These are phyloP conservation scores for Eupleurogrammus muticus DNA, from an alignment of 2,797 vertebrate genomes.

Conservation along the genomic window DNA sequence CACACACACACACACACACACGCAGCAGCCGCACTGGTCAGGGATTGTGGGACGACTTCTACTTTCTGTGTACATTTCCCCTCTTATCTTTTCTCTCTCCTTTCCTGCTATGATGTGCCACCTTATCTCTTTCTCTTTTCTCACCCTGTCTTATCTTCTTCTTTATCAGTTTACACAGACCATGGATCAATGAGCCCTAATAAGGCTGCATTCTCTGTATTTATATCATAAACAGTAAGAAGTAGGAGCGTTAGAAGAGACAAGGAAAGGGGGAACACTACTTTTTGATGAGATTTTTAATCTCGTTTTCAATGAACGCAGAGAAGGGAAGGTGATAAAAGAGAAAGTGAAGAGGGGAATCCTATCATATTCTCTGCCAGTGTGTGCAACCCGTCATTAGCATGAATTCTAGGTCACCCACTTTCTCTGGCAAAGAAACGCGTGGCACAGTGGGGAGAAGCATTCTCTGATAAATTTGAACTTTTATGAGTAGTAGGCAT, in stretches of 20 bases:
- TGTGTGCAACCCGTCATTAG: conserved; percentile 76
- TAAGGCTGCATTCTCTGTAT: conserved; percentile 27
- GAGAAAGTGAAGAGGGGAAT: conserved; percentile 70
- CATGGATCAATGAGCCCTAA: conserved; percentile 41
- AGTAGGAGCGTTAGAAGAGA: conserved; percentile 11
- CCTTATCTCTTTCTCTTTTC: not conserved
- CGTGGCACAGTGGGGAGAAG: conserved; percentile 67
- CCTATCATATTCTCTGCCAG: conserved; percentile 71
- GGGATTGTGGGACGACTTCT: conserved; percentile 41
- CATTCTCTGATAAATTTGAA: conserved; percentile 66
- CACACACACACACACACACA: conserved; percentile 33
- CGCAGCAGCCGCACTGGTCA: conserved; percentile 19
- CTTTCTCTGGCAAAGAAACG: conserved; percentile 77
- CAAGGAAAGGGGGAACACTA: not conserved
- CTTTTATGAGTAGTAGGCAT: conserved; percentile 22
- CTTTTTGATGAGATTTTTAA: conserved; percentile 22
- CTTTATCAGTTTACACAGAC: conserved; percentile 19
- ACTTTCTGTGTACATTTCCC: conserved; percentile 19
- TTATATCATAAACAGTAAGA: conserved; percentile 24
- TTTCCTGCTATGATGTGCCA: not conserved
- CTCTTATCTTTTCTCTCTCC: conserved; percentile 10
- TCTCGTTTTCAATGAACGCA: conserved; percentile 41
- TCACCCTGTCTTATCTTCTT: conserved; percentile 23
- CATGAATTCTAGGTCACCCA: conserved; percentile 85
- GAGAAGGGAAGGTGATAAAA: conserved; percentile 39